Percentiles rank a stretch among this genome's conserved stretches.
Conservation (phyloP, 2,113 vertebrate species). For the Neodon shergylaensis region DNA sequence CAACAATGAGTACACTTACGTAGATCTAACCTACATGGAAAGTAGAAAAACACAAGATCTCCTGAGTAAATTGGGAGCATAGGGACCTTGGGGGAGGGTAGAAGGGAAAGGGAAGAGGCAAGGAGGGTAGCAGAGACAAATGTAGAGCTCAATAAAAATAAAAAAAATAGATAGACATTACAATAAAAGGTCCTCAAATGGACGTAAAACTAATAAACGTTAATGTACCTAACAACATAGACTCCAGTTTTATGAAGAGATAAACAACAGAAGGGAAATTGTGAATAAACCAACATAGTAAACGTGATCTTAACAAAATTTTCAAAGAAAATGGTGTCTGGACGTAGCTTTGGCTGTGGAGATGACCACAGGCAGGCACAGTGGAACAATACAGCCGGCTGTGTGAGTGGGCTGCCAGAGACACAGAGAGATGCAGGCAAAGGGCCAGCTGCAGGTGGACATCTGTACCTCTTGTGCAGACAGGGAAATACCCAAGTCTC, state of each 20-base stretch:
- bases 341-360: background rate
- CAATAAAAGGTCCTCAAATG: background rate
- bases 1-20: too few relatives aligned
- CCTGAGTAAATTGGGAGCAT: too few relatives aligned
- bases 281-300: background rate
- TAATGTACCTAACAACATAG: background rate
- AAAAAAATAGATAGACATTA: background rate
- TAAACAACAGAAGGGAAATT: background rate
- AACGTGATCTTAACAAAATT: background rate
- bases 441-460: background rate
- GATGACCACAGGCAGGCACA: background rate
- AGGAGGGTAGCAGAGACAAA: too few relatives aligned
- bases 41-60: too few relatives aligned
- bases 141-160: too few relatives aligned
- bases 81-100: too few relatives aligned
- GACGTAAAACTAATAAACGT: background rate
- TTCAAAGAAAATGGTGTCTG: background rate
- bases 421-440: background rate
- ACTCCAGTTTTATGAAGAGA: background rate
- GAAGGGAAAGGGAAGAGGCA: too few relatives aligned
- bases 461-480: background rate
- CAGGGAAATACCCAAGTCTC: background rate
- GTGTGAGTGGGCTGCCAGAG: background rate
- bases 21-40: too few relatives aligned
- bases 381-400: background rate